A percentile compares a stretch with the other conserved stretches of the same genome.
These are phyloP conservation scores for Pammene fasciana DNA, from an alignment of 2,888 invertebrate species.

Conservation along the genomic window DNA sequence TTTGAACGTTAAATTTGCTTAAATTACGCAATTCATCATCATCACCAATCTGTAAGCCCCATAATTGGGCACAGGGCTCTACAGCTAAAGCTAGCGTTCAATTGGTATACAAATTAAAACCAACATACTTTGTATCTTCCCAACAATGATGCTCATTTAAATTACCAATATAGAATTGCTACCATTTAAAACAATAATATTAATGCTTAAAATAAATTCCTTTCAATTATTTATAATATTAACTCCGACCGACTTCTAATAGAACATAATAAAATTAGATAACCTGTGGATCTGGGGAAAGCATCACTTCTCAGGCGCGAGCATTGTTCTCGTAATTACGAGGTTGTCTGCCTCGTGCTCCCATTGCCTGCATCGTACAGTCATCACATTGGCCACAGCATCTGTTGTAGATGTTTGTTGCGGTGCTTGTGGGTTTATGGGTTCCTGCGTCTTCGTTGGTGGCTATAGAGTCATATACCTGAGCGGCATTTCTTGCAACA, in stretches of 20 bases:
- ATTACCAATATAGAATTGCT: not conserved
- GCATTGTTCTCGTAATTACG: constrained; percentile 41
- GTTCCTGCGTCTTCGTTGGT: too few relatives aligned
- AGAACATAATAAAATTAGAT: constrained; percentile 40
- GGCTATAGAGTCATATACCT: too few relatives aligned
- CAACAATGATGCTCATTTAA: not conserved
- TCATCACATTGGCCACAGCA: not conserved
- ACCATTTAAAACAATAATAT: not conserved
- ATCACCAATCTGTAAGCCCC: too few relatives aligned
- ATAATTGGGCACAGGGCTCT: too few relatives aligned
- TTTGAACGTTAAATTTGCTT: too few relatives aligned
- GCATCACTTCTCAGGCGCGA: constrained; percentile 39
- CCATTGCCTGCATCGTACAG: not conserved
- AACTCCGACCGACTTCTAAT: constrained; percentile 17
- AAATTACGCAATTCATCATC: too few relatives aligned
- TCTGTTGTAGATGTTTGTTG: too few relatives aligned
- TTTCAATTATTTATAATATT: constrained; percentile 6
- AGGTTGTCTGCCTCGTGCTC: constrained; percentile 15
- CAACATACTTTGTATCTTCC: too few relatives aligned
- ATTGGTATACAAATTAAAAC: too few relatives aligned
- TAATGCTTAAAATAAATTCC: not conserved
- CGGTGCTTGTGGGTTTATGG: too few relatives aligned
- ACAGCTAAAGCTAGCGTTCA: too few relatives aligned
- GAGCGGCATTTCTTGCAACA: too few relatives aligned
- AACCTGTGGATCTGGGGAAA: constrained; percentile 40